These are phyloP conservation scores for Nomada hirtipes DNA, from an alignment of 2,888 invertebrate genomes.

Conservation along the genomic window DNA sequence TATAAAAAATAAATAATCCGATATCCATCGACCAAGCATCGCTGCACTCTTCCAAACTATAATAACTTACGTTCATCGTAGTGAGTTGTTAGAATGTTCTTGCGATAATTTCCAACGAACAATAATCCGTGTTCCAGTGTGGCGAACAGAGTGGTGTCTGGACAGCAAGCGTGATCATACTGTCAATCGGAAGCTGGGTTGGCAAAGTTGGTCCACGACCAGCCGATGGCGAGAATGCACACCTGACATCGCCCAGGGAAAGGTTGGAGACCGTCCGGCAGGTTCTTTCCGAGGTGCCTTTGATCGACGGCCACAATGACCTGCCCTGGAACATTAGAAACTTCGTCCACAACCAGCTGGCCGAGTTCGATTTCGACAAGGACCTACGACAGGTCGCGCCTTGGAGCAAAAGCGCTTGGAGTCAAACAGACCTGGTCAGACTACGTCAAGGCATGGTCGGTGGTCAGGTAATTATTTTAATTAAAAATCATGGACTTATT, in stretches of 20 bases:
- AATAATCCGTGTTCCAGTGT: slow-evolving; percentile 67
- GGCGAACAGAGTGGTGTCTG: slow-evolving; percentile 77
- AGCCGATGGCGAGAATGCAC: slow-evolving; percentile 81
- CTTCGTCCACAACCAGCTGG: slow-evolving; percentile 92
- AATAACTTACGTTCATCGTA: not conserved
- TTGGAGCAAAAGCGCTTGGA: slow-evolving; percentile 92
- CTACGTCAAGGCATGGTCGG: slow-evolving; percentile 91
- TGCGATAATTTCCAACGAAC: not conserved
- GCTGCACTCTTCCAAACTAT: not conserved
- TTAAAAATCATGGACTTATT: not conserved
- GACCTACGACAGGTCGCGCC: slow-evolving; percentile 89
- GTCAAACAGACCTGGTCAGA: slow-evolving; percentile 91
- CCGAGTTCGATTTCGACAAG: slow-evolving; percentile 88
- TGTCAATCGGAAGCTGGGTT: slow-evolving; percentile 79
- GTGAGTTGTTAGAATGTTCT: not conserved
- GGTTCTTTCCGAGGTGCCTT: slow-evolving; percentile 88
- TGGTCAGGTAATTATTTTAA: slow-evolving; percentile 87
- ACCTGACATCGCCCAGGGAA: slow-evolving; percentile 86
- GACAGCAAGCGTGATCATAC: slow-evolving; percentile 78
- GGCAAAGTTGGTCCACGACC: slow-evolving; percentile 78
- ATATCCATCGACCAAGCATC: not conserved
- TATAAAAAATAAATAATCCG: not conserved
- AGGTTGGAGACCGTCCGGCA: slow-evolving; percentile 87
- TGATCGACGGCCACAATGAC: slow-evolving; percentile 91
- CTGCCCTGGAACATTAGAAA: slow-evolving; percentile 95